Conservation (phyloP, 2,797 vertebrate species). For the Bradypodion ventrale region DNA sequence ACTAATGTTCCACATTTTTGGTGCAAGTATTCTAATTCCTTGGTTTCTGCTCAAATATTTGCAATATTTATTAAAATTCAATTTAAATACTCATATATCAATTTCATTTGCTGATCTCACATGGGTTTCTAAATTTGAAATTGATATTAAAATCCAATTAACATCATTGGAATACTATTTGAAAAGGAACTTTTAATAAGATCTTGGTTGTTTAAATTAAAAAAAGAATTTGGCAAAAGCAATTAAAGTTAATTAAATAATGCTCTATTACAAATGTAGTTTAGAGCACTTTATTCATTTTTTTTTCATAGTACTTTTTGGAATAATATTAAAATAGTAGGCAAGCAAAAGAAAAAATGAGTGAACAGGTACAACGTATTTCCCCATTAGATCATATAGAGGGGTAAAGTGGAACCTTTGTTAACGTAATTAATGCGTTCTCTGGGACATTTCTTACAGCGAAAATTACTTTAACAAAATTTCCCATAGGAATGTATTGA, state of each 20-base stretch:
- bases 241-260: conserved; percentile 28
- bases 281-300: not conserved
- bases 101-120: not conserved
- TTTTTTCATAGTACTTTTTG: not conserved
- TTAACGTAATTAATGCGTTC: too few species aligned
- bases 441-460: too few species aligned
- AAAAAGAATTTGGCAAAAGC: not conserved
- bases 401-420: too few species aligned
- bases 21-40: not conserved
- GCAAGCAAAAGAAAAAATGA: not conserved
- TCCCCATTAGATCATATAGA: not conserved
- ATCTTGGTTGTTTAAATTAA: conserved; percentile 19
- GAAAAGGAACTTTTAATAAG: conserved; percentile 30
- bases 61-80: not conserved
- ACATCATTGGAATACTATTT: conserved; percentile 7
- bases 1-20: not conserved
- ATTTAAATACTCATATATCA: conserved; percentile 20
- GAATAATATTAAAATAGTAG: not conserved
- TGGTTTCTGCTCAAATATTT: not conserved
- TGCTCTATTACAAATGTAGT: conserved; percentile 12
- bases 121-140: conserved; percentile 24
- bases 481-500: too few species aligned
- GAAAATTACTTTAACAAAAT: too few species aligned
- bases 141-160: conserved; percentile 27
- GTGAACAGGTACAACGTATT: not conserved